A percentile compares a stretch with the other conserved stretches of the same genome.
Conservation (phyloP, 2,888 invertebrate genomes). For the Cistogaster globosa region DNA sequence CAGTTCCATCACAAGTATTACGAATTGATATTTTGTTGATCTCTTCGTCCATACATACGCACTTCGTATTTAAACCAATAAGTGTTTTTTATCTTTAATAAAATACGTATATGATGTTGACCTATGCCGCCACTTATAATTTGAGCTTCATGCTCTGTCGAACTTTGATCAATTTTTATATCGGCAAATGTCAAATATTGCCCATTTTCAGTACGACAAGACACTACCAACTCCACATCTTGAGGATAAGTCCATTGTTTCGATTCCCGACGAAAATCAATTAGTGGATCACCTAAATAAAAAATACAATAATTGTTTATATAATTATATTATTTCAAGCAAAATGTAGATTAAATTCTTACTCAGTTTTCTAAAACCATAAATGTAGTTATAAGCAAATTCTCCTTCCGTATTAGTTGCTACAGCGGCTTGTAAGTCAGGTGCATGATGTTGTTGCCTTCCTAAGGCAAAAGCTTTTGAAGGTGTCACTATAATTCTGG, state of each 20-base stretch:
- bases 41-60: too few relatives aligned
- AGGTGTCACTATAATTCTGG: slow-evolving; percentile 19
- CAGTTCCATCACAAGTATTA: too few relatives aligned
- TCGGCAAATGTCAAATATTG: too few relatives aligned
- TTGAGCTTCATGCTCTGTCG: too few relatives aligned
- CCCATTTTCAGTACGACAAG: slow-evolving; percentile 10
- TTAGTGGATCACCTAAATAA: slow-evolving; percentile 20
- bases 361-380: slow-evolving; percentile 53
- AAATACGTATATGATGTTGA: too few relatives aligned
- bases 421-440: not conserved
- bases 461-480: too few relatives aligned
- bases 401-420: not conserved
- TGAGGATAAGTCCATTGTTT: slow-evolving; percentile 49
- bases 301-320: not conserved
- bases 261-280: slow-evolving; percentile 30
- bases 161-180: too few relatives aligned
- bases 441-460: too few relatives aligned
- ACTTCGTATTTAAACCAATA: too few relatives aligned
- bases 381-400: slow-evolving; percentile 47
- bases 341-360: not conserved
- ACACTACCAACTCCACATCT: slow-evolving; percentile 44
- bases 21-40: too few relatives aligned
- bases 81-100: too few relatives aligned
- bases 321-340: not conserved
- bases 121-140: too few relatives aligned